phyloP scores from a whole-genome alignment of 2,797 vertebrate genomes.

The Chelon labrosus region DNA sequence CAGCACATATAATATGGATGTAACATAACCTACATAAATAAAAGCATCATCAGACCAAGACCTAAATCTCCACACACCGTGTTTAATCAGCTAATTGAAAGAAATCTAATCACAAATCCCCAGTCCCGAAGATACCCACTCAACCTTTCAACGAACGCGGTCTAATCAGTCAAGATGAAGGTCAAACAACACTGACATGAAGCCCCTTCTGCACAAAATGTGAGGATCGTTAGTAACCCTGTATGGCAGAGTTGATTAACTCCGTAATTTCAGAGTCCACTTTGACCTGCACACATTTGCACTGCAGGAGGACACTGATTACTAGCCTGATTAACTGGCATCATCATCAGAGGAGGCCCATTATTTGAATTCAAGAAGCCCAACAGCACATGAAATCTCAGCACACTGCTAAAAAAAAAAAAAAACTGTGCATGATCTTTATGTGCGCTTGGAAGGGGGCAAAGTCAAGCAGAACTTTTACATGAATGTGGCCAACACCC shows the following conservation, averaged over 20 bases:
- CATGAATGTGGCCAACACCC: background rate
- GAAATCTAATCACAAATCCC: slow-evolving; percentile 58
- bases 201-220: slow-evolving; percentile 49
- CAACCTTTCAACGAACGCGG: slow-evolving; percentile 55
- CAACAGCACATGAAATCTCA: slow-evolving; percentile 29
- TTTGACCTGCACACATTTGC: slow-evolving; percentile 63
- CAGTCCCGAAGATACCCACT: slow-evolving; percentile 36
- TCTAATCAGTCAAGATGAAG: slow-evolving; percentile 69
- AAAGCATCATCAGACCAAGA: background rate
- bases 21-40: slow-evolving; percentile 13
- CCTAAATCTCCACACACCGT: slow-evolving; percentile 31
- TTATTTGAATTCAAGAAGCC: slow-evolving; percentile 56
- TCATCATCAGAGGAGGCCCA: slow-evolving; percentile 53
- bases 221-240: slow-evolving; percentile 64
- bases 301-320: slow-evolving; percentile 64
- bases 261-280: slow-evolving; percentile 64
- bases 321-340: slow-evolving; percentile 60
- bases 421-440: slow-evolving; percentile 12
- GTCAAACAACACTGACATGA: slow-evolving; percentile 60
- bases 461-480: slow-evolving; percentile 16
- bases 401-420: slow-evolving; percentile 7
- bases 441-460: background rate
- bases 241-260: slow-evolving; percentile 67
- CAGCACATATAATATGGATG: slow-evolving; percentile 25
- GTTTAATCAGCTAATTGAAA: slow-evolving; percentile 56